Evolutionary conservation across 1,140 invertebrate genomes (phyloP).

Genomic region (Drosophila watanabei): DNA sequence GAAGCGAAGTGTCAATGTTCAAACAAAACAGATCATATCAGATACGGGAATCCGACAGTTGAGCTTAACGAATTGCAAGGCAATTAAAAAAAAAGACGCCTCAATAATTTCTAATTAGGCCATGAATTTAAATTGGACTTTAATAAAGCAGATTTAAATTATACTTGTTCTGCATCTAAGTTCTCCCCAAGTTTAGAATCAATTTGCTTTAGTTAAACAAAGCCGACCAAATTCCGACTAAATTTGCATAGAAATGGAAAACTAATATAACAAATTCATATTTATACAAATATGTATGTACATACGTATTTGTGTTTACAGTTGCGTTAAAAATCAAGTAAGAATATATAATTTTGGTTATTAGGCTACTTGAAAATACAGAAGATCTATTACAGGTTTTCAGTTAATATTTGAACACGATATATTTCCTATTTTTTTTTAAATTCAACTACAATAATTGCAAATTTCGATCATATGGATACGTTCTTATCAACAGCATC

Average conservation of each 20-base stretch:
- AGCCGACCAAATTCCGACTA: not conserved
- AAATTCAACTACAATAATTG: not conserved
- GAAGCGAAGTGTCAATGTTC: not conserved
- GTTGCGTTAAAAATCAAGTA: not conserved
- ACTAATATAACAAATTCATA: not conserved
- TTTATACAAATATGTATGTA: not conserved
- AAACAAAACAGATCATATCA: not conserved
- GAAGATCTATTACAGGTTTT: not conserved
- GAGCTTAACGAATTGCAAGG: not conserved
- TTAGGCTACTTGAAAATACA: not conserved
- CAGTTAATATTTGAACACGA: not conserved
- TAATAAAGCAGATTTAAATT: not conserved
- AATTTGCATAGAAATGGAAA: constrained; percentile 9
- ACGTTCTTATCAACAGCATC: not conserved
- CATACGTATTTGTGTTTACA: not conserved
- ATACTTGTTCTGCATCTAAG: constrained; percentile 2
- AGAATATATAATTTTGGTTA: not conserved
- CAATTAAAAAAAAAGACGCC: not conserved
- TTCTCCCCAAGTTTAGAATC: not conserved
- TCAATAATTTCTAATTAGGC: constrained; percentile 1
- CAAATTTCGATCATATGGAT: not conserved
- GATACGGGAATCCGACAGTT: not conserved
- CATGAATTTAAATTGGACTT: not conserved
- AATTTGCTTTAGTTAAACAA: not conserved
- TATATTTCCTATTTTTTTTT: not conserved